Base-by-base conservation (phyloP, 2,888 invertebrate genomes). In the Stenoptilia bipunctidactyla region DNA sequence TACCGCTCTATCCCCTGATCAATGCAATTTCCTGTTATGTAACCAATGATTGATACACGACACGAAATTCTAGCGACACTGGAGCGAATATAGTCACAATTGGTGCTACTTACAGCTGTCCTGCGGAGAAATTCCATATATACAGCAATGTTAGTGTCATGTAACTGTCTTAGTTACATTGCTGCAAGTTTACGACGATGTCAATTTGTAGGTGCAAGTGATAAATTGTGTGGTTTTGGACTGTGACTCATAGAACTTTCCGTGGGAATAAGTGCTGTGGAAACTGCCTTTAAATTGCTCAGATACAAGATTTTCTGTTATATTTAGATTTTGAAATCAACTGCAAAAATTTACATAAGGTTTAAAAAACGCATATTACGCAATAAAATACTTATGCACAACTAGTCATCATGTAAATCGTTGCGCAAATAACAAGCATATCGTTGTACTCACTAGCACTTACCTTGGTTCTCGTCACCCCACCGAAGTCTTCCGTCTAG, bases 111-210 rank as follows among this genome's bases (percentile, higher is more conserved):
- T 62, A 68, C 67, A 52, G 61, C 55, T 48, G 56, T 55, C 50
- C 66, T 72, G 68, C 70, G 66, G 71, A 61, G 67, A 68, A 66
- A 71, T 64, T 62, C 60, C 64, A n/a, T 12, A 9, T 56, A 45
- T 48, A 49, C 56, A 60, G 52, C 61, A 56, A 51, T 70, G 77
- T 72, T 60, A 53, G 59, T 67, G 74, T 65, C 76, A 59, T 72
- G 75, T 74, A 51, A 50, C 58, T 52, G 62, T 65, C 61, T 62
- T 58, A 56, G 59, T 63, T 63, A 69, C 64, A 64, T 61, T 55
- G 53, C 56, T 44, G 30, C 51, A 52, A 60, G 60, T 68, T 70
- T 72, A 70, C 66, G 60, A 55, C 55, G 53, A 53, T 66, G 66
- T 66, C 59, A 53, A 52, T 48, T 45, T 30, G 30, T 12, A 30